Evolutionary conservation across 2,113 vertebrate species (phyloP), one percentile per base, ranked within the genome.

Genomic region (Sceloporus tristichus): DNA sequence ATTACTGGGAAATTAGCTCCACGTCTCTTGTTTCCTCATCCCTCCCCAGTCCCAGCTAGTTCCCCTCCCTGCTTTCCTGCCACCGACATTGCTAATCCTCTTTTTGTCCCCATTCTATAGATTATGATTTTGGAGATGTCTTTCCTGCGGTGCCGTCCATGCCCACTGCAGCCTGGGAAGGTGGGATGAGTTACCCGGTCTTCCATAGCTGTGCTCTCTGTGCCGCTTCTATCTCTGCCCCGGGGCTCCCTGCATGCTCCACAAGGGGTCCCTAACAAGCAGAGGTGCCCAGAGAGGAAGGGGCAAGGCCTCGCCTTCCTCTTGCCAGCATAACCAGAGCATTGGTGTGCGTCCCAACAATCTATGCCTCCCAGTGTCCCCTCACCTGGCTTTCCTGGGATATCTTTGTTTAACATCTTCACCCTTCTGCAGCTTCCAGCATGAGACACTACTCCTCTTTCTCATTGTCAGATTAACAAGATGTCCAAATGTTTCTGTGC

Each of bases 61-160:
- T 34, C 34, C 34, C 34, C 34, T 34, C 34, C 34, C 34, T 34
- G 42, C 23, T 78, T 53, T 42, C 9, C 1, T 5, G 11, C 7
- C 56, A 14, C 29, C 18, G 1, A 11, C 25, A 40, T 95, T 93
- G 96, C 97, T 97, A 98, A 98, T 94, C 94, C 92, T 96, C 90
- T 96, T 98, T 97, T 99, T 98, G 97, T 99, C 97, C 97, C 98
- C 98, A 4, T 98, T 98, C 97, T 98, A 94, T 99, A 99, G 99
- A 99, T 99, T 99, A 99, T 99, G 99, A 99, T 99, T 99, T 99
- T 97, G 98, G 98, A 98, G 99, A 99, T 98, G 98, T 98, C 97
- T 99, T 99, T 96, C 98, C 98, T 92, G 98, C 98, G 97, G 98
- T 98, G 98, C 98, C 98, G 98, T 98, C 98, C 97, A 96, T 99